Conservation (phyloP, 2,888 invertebrate genomes). For the Trypoxylon attenuatum region DNA sequence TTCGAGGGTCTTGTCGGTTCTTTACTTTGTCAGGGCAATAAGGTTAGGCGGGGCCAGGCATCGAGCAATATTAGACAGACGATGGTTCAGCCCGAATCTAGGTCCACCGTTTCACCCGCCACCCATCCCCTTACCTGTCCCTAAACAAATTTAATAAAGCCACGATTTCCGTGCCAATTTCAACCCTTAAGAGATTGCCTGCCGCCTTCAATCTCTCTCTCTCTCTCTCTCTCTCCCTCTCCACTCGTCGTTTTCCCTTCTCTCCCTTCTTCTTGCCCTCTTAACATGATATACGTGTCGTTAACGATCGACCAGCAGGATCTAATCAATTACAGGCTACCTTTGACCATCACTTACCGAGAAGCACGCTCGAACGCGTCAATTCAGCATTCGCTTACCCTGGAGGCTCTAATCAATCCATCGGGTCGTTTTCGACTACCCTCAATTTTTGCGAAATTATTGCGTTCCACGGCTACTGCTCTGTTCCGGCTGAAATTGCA, state of each 20-base stretch:
- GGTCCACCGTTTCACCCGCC: conserved; percentile 35
- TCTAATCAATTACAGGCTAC: conserved; percentile 27
- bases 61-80: conserved; percentile 67
- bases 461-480: no score
- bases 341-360: conserved; percentile 1
- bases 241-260: no score
- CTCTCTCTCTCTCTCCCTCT: no score
- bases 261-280: no score
- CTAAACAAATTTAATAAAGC: conserved; percentile 74
- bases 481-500: no score
- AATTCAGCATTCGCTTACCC: no score
- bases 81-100: conserved; percentile 55
- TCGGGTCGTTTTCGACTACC: no score
- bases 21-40: conserved; percentile 69
- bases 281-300: conserved; percentile 42
- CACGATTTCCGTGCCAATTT: conserved; percentile 70
- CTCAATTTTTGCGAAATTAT: no score
- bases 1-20: conserved; percentile 58
- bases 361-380: no score
- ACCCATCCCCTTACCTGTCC: conserved; percentile 52
- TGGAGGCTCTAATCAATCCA: no score
- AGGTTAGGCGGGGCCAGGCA: conserved; percentile 65
- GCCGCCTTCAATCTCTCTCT: conserved; percentile 39
- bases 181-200: conserved; percentile 54
- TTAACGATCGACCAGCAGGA: conserved; percentile 31